phyloP scores from a whole-genome alignment of 2,888 invertebrate species.

The Cantharis flavilabris region DNA sequence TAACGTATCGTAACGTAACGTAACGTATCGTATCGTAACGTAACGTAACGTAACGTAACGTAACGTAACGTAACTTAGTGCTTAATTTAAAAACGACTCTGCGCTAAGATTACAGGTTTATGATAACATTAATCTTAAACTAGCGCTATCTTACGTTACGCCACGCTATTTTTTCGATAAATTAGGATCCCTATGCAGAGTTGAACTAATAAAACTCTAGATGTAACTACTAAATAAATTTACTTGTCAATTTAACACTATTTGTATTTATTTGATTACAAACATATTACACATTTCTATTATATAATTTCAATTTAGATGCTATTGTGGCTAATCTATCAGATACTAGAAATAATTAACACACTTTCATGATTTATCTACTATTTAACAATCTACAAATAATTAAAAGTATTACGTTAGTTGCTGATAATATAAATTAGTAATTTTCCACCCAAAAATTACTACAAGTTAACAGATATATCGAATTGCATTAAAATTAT shows the following conservation, averaged over 20 bases:
- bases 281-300: conserved; percentile 15
- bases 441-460: not conserved
- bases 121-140: no score
- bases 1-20: no score
- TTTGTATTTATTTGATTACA: conserved; percentile 10
- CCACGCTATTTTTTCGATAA: no score
- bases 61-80: no score
- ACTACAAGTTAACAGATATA: not conserved
- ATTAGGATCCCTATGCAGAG: not conserved
- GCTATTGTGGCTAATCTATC: conserved; percentile 24
- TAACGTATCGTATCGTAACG: no score
- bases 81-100: no score
- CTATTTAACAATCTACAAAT: conserved; percentile 21
- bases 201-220: conserved; percentile 3
- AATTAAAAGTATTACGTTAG: not conserved
- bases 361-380: conserved; percentile 24
- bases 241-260: conserved; percentile 10
- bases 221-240: conserved; percentile 10
- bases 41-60: no score
- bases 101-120: no score
- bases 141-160: no score
- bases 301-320: conserved; percentile 18
- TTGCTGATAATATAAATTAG: not conserved
- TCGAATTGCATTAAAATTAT: not conserved
- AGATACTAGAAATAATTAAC: conserved; percentile 27